Conservation (phyloP, 1,140 invertebrate genomes). For the Oedothorax gibbosus region DNA sequence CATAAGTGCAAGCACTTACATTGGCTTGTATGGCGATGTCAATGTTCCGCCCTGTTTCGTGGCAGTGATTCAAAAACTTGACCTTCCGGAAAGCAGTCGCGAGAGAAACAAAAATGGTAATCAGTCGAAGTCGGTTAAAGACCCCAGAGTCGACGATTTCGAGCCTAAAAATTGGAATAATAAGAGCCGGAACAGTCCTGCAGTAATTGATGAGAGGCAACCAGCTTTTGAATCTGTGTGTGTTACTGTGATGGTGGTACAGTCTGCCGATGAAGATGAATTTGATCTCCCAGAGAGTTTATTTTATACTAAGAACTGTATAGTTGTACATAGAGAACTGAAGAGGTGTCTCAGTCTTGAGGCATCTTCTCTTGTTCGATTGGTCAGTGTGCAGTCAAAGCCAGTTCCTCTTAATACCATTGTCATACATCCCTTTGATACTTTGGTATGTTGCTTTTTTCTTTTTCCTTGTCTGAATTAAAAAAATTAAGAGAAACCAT, state of each 20-base stretch:
- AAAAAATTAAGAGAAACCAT: too few relatives aligned
- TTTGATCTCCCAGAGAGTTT: constrained; percentile 23
- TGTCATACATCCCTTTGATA: constrained; percentile 30
- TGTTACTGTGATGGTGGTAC: constrained; percentile 41
- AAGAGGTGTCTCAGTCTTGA: constrained; percentile 36
- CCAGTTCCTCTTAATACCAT: constrained; percentile 32
- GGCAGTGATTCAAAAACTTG: constrained; percentile 29
- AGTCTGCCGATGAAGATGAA: constrained; percentile 44
- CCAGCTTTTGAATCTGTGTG: constrained; percentile 28
- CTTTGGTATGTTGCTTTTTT: constrained; percentile 17
- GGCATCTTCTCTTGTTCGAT: constrained; percentile 20
- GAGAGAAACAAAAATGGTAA: not conserved
- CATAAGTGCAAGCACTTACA: constrained; percentile 33
- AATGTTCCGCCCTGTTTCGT: constrained; percentile 50
- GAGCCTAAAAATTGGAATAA: not conserved
- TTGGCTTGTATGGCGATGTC: not conserved
- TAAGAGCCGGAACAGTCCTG: not conserved
- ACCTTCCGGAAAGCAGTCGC: not conserved
- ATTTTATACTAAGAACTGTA: constrained; percentile 33
- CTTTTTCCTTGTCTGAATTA: not conserved
- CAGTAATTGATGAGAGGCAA: not conserved
- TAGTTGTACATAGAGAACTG: constrained; percentile 37
- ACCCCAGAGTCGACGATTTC: not conserved
- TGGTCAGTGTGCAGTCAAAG: not conserved
- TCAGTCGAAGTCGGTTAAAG: not conserved